phyloP scores from a whole-genome alignment of 2,113 vertebrate species.

The Orthonyx spaldingii region DNA sequence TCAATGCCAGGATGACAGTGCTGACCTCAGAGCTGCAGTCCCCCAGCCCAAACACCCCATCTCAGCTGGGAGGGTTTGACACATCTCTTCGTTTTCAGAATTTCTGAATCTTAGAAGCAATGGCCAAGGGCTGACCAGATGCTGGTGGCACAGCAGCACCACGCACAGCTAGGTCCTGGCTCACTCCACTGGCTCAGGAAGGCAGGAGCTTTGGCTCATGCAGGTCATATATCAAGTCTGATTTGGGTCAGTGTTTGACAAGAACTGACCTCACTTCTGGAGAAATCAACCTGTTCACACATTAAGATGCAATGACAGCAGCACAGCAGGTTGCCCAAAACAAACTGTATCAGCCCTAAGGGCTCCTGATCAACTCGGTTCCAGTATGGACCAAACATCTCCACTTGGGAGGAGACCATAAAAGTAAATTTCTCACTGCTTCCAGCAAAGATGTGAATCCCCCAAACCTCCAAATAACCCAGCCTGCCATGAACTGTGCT shows the following conservation, averaged over 20 bases:
- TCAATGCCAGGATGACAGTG: background rate
- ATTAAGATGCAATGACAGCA: background rate
- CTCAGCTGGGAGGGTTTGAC: background rate
- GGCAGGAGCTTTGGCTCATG: background rate
- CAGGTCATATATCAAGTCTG: background rate
- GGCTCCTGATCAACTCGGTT: background rate
- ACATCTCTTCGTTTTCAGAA: accelerated
- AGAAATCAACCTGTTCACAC: background rate
- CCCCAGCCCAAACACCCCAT: background rate
- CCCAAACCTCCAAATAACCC: background rate
- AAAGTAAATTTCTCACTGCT: background rate
- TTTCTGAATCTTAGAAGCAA: background rate
- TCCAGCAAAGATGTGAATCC: background rate
- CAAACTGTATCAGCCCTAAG: background rate
- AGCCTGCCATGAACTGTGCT: background rate
- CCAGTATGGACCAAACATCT: background rate
- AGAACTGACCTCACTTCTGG: background rate
- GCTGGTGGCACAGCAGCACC: accelerated
- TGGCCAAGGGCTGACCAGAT: background rate
- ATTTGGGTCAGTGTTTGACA: background rate
- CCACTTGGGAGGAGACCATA: background rate
- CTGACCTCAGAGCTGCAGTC: background rate
- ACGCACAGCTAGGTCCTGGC: background rate
- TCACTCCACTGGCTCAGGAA: background rate
- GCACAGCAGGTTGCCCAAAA: background rate